phyloP scores from a whole-genome alignment of 1,140 invertebrate species.

The Acarapis woodi region DNA sequence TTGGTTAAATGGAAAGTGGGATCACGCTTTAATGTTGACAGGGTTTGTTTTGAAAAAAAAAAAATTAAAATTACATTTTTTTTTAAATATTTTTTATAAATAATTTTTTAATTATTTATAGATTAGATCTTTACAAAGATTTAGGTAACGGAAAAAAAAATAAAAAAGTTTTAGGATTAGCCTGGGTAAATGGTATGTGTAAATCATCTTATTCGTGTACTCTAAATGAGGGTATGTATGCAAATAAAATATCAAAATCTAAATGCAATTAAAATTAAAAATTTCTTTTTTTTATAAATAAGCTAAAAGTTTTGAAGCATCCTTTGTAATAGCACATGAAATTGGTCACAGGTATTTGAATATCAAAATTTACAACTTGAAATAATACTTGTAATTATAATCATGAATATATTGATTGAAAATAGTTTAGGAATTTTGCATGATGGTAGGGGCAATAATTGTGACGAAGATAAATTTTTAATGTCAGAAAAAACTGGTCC shows the following conservation, averaged over 20 bases:
- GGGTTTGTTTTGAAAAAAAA: constrained; percentile 14
- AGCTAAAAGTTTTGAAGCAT: constrained; percentile 19
- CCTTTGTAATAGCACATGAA: constrained; percentile 21
- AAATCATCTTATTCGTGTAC: constrained; percentile 18
- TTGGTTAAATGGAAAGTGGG: constrained; percentile 19
- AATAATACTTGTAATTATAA: too few species aligned
- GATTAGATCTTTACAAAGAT: constrained; percentile 12
- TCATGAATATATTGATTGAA: too few species aligned
- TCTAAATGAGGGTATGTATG: constrained; percentile 21
- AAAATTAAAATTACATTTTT: too few species aligned
- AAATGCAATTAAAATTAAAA: too few species aligned
- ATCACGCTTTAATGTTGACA: constrained; percentile 23
- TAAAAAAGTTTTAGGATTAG: constrained; percentile 16
- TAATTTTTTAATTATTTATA: constrained; percentile 4
- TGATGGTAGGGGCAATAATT: constrained; percentile 15
- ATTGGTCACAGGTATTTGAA: constrained; percentile 19
- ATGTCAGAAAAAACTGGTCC: constrained; percentile 16
- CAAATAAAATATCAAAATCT: too few species aligned
- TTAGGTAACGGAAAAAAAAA: constrained; percentile 10
- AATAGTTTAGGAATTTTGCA: constrained; percentile 18
- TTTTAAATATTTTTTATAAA: constrained; percentile 4
- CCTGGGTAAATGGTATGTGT: constrained; percentile 21
- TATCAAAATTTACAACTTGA: neutral
- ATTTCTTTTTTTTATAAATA: too few species aligned
- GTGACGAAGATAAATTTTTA: constrained; percentile 12